Evolutionary conservation across 2,113 vertebrate species (phyloP).

Genomic region (Vombatus ursinus): DNA sequence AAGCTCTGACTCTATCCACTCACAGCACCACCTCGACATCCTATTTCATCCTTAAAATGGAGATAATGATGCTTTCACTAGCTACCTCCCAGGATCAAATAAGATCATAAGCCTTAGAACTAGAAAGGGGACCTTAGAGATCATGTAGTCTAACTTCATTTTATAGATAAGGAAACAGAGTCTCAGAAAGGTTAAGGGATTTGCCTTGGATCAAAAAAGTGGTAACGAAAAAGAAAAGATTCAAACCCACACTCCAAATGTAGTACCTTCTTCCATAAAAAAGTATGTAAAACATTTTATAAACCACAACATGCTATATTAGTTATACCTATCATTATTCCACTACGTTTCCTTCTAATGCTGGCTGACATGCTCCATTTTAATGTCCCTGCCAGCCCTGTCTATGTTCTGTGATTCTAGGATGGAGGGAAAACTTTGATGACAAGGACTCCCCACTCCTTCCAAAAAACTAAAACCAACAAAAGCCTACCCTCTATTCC

Average conservation of each 20-base stretch:
- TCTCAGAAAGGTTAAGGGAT: not conserved
- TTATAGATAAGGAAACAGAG: not conserved
- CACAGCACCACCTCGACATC: too few relatives aligned
- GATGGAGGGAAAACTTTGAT: not conserved
- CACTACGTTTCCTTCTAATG: not conserved
- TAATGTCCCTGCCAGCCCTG: not conserved
- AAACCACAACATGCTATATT: not conserved
- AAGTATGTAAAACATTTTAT: not conserved
- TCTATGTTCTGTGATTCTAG: not conserved
- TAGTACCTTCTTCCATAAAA: not conserved
- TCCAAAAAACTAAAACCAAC: not conserved
- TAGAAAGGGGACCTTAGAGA: not conserved
- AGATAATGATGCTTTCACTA: not conserved
- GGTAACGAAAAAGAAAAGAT: not conserved
- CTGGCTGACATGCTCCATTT: not conserved
- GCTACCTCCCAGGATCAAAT: too few relatives aligned
- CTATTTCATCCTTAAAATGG: not conserved
- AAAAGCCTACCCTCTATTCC: not conserved
- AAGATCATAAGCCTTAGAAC: too few relatives aligned
- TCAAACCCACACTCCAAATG: not conserved
- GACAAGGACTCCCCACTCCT: not conserved
- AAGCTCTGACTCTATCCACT: too few relatives aligned
- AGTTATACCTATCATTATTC: not conserved
- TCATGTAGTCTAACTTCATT: not conserved
- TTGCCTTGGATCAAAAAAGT: not conserved